Percentiles rank a stretch among this genome's conserved stretches.
These are phyloP conservation scores for Nephrocerus scutellatus DNA, from an alignment of 2,888 invertebrate species.

Conservation along the genomic window DNA sequence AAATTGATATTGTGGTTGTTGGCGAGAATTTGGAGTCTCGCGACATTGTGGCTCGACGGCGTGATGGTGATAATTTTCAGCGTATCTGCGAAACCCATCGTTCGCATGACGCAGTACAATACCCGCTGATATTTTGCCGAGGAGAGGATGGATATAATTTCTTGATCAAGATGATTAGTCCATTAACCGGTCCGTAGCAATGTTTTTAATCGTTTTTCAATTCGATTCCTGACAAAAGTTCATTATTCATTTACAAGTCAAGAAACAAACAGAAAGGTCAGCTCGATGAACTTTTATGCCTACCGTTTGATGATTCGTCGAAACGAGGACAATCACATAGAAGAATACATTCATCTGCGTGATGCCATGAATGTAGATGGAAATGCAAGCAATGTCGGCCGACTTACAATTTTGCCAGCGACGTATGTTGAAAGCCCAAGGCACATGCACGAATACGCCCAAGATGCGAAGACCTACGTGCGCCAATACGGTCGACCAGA, in stretches of 20 bases:
- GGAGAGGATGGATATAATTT: slow-evolving; percentile 21
- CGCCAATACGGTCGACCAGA: slow-evolving; percentile 10
- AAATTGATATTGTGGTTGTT: slow-evolving; percentile 35
- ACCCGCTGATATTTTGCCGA: slow-evolving; percentile 15
- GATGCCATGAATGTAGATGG: too few relatives aligned
- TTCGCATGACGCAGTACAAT: slow-evolving; percentile 12
- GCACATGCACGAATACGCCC: slow-evolving; percentile 16
- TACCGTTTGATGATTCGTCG: slow-evolving; percentile 12
- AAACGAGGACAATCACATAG: slow-evolving; percentile 18
- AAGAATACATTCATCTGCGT: slow-evolving; percentile 34
- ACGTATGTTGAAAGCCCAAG: slow-evolving; percentile 12
- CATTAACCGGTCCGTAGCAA: too few relatives aligned
- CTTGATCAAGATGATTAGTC: slow-evolving; percentile 11
- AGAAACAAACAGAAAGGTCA: slow-evolving; percentile 9
- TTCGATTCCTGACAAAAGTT: too few relatives aligned
- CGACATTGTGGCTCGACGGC: slow-evolving; percentile 31
- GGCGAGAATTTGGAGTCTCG: slow-evolving; percentile 30
- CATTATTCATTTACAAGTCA: too few relatives aligned
- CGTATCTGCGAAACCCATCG: slow-evolving; percentile 29
- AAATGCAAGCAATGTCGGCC: slow-evolving; percentile 11
- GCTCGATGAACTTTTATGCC: slow-evolving; percentile 15
- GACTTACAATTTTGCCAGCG: slow-evolving; percentile 10
- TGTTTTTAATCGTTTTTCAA: too few relatives aligned
- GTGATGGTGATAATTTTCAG: slow-evolving; percentile 21
- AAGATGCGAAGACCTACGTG: slow-evolving; percentile 11